phyloP scores from a whole-genome alignment of 2,888 invertebrate genomes.

The Hypolimnas misippus region DNA sequence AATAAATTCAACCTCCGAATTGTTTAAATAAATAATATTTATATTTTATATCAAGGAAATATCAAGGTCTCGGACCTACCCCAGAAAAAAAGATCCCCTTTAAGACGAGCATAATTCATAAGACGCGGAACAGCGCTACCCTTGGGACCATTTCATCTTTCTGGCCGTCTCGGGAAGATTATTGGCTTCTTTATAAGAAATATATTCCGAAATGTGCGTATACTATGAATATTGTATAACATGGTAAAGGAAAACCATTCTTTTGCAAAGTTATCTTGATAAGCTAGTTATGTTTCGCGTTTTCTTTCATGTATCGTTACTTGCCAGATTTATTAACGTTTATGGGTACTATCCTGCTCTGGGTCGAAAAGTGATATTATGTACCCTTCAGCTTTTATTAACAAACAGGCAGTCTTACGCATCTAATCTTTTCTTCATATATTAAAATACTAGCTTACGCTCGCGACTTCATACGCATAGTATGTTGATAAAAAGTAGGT shows the following conservation, averaged over 20 bases:
- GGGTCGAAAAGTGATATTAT: too few relatives aligned
- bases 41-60: constrained; percentile 16
- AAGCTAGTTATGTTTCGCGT: neutral
- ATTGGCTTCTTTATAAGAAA: constrained; percentile 28
- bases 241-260: constrained; percentile 6
- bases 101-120: constrained; percentile 44
- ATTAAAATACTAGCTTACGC: too few relatives aligned
- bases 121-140: constrained; percentile 39
- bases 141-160: constrained; percentile 41
- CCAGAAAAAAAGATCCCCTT: constrained; percentile 17
- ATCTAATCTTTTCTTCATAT: too few relatives aligned
- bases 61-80: constrained; percentile 18
- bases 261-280: neutral
- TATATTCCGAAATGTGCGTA: neutral
- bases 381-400: too few relatives aligned
- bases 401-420: too few relatives aligned
- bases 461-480: too few relatives aligned
- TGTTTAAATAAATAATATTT: constrained; percentile 17
- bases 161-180: constrained; percentile 30
- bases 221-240: constrained; percentile 11
- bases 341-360: too few relatives aligned
- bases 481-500: too few relatives aligned
- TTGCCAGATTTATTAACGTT: neutral
- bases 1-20: neutral
- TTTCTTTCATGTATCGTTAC: neutral